These are phyloP conservation scores for Silurus aristotelis DNA, from an alignment of 2,797 vertebrate species.

Conservation along the genomic window DNA sequence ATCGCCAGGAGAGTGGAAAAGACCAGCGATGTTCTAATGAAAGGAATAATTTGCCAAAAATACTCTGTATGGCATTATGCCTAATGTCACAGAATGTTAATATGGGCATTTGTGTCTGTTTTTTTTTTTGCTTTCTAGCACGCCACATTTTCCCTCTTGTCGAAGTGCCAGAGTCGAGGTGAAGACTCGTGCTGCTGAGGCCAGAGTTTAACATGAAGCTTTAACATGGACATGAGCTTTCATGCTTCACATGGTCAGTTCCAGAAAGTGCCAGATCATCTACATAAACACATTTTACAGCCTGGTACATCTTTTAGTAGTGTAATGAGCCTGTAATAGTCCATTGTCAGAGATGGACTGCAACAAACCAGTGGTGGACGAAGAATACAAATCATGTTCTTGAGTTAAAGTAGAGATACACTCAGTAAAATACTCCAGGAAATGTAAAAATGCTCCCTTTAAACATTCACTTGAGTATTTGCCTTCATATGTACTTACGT, in stretches of 20 bases:
- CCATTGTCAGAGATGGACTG: neutral
- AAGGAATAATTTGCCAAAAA: constrained; percentile 69
- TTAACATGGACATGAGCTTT: neutral
- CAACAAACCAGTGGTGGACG: neutral
- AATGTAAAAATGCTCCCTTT: no score
- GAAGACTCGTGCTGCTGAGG: neutral
- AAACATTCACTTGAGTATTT: no score
- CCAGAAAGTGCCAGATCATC: neutral
- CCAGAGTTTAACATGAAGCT: no score
- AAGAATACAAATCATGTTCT: no score
- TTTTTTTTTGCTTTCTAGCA: neutral
- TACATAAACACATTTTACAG: neutral
- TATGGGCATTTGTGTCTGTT: constrained; percentile 43
- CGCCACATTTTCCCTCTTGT: neutral
- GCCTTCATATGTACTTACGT: no score
- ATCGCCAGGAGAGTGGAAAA: constrained; percentile 63
- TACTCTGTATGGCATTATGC: constrained; percentile 60
- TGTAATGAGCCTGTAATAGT: neutral
- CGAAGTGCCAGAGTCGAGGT: neutral
- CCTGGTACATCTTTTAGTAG: neutral
- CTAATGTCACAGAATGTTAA: constrained; percentile 68
- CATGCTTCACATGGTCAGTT: neutral
- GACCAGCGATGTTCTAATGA: constrained; percentile 67
- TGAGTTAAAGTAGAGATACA: no score
- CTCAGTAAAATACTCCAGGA: no score